Evolutionary conservation across 1,140 invertebrate species (phyloP), one percentile per base, ranked within the genome.

Genomic region (Drosophila suzukii): DNA sequence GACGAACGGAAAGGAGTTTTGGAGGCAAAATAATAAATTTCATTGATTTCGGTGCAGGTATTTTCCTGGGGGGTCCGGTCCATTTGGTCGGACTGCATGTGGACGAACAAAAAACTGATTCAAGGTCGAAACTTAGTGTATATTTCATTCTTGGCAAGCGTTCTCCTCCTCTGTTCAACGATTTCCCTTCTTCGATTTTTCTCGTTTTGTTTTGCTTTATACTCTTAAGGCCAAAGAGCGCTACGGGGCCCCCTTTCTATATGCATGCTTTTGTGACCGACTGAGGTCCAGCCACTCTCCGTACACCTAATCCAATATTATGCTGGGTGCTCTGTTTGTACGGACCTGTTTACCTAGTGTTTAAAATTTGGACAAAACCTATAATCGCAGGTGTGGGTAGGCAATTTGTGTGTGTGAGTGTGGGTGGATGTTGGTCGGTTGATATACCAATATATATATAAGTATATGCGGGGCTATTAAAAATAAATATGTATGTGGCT

Each of bases 101-200:
- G 81, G 81, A 85, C 81, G 77, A 84, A 84, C 81, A 72, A 75
- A 82, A 83, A 83, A 84, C 75, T 75, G 80, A 84, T 86, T 79
- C 44, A 85, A 78, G 78, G 82, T 85, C 78, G 62, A 82, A 85
- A 88, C 66, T 74, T 70, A 71, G 46, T 65, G 56, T 76, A 76
- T 86, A 43, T 67, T 67, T 72, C 50, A 75, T 79, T 86, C 62
- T 88, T 88, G 83, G 84, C 84, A 86, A 86, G 83, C 80, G 56
- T 84, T 68, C 58, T 77, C 47, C n/a, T 53, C 38, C 54, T 53
- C 38, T 39, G n/a, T 53, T 63, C 50, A 47, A 63, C 73, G 41
- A 56, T 78, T 62, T 56, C 32, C 36, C 56, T 60, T 65, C 54
- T 43, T 65, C 39, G 56, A 56, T 63, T 57, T 61, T 56, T 63